Conservation (phyloP, 2,113 vertebrate genomes). For the Stigmatopora argus region DNA sequence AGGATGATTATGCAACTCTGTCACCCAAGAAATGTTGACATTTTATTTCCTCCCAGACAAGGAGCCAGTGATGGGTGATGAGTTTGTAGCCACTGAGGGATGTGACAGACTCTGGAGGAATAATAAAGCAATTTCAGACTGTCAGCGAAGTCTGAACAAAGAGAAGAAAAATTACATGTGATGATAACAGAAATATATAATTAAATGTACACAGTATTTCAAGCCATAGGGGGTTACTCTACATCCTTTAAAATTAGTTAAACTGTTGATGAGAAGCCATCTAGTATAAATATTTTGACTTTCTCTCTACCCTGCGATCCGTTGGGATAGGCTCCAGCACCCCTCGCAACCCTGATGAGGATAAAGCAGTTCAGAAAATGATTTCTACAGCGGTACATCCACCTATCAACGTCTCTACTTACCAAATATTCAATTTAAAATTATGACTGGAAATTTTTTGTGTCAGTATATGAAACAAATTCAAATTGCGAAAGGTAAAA, state of each 20-base stretch:
- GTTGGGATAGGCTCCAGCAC: too few species aligned
- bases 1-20: conserved; percentile 63
- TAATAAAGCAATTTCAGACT: conserved; percentile 72
- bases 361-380: too few species aligned
- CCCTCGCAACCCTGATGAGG: too few species aligned
- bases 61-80: conserved; percentile 66
- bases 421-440: too few species aligned
- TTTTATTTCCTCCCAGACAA: conserved; percentile 70
- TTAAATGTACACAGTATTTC: conserved; percentile 44
- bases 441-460: too few species aligned
- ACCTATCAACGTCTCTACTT: too few species aligned
- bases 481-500: too few species aligned
- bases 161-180: conserved; percentile 39
- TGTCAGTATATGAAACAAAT: too few species aligned
- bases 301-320: too few species aligned
- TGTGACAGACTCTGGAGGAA: conserved; percentile 66
- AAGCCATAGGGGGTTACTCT: conserved; percentile 8
- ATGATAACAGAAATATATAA: conserved; percentile 60
- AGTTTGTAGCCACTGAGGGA: conserved; percentile 63
- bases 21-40: conserved; percentile 65
- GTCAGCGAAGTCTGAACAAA: conserved; percentile 50
- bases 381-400: too few species aligned
- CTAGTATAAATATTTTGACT: too few species aligned
- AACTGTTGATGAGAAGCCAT: too few species aligned
- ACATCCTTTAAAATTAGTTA: neutral